Base-by-base conservation (phyloP, 1,140 invertebrate genomes). In the Trachymyrmex cornetzi region DNA sequence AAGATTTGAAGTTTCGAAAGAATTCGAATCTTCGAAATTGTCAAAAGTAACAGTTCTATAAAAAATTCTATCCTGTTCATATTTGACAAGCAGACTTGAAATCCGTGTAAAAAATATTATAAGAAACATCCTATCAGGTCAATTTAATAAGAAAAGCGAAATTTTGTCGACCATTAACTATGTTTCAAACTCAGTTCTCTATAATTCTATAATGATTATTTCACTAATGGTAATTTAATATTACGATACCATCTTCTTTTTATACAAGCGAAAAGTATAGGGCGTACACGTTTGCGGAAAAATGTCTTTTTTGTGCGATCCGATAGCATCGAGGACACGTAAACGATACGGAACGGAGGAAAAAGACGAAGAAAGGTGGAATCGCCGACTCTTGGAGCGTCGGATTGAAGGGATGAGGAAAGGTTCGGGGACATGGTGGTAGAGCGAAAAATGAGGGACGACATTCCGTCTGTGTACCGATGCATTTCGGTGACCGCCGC, bases 401-500 rank as follows among this genome's bases (percentile, higher is more conserved):
- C 64, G 71, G 53, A 79, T 34, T 34, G 24, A 90, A 90, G 80
- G 61, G 77, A 89, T 69, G 63, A 16, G 66, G 19, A 27, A 48
- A 22, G 48, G 55, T 22, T 55, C 57, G 63, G 22, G 48, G 63
- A 48, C 57, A 59, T 30, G 64, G 48, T n/a, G 72, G 77, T 53
- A 63, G 85, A 88, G 87, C 90, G 90, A 91, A 91, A 91, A 91
- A 91, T 91, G 91, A 89, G 90, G 88, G 90, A 91, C 90, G 90
- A 85, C 90, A 91, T 91, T 91, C 90, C 90, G 86, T 91, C 63
- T 89, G 91, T 92, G 87, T 90, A 91, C 84, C 86, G 88, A 87
- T 88, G 79, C 84, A 87, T 88, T 89, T 90, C 87, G 87, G 77
- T 88, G 87, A 57, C 86, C 80, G 89, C 71, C 71, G 34, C 50